A percentile compares a stretch with the other conserved stretches of the same genome.
Conservation (phyloP, 2,888 invertebrate species). For the Drosophila barbarae region DNA sequence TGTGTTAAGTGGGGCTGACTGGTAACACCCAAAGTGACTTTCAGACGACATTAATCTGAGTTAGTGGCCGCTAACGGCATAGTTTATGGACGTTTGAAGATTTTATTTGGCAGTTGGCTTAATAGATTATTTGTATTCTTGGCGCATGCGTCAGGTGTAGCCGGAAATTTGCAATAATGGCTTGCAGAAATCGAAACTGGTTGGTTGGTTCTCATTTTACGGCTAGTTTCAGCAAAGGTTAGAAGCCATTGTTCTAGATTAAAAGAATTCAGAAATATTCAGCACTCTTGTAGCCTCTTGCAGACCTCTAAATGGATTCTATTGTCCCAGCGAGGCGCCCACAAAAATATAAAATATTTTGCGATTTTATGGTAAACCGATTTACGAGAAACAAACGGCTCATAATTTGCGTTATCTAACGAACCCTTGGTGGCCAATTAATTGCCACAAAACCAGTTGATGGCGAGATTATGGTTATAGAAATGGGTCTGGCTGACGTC, state of each 20-base stretch:
- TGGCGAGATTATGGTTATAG: slow-evolving; percentile 22
- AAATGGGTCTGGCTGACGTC: slow-evolving; percentile 38
- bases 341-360: slow-evolving; percentile 3
- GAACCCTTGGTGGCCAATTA: slow-evolving; percentile 38
- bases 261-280: slow-evolving; percentile 2
- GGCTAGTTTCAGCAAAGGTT: slow-evolving; percentile 25
- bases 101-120: slow-evolving; percentile 16
- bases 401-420: slow-evolving; percentile 22
- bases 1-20: not conserved
- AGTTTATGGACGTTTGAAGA: slow-evolving; percentile 18
- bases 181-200: slow-evolving; percentile 36
- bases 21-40: slow-evolving; percentile 25
- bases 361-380: slow-evolving; percentile 13
- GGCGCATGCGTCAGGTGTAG: slow-evolving; percentile 34
- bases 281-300: slow-evolving; percentile 10
- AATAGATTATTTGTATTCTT: slow-evolving; percentile 16
- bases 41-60: slow-evolving; percentile 36
- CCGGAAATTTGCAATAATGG: slow-evolving; percentile 40
- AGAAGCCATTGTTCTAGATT: slow-evolving; percentile 37
- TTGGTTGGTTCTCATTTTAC: slow-evolving; percentile 21
- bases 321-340: slow-evolving; percentile 23
- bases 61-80: slow-evolving; percentile 26
- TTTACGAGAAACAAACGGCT: slow-evolving; percentile 21
- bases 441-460: slow-evolving; percentile 33
- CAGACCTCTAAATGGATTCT: slow-evolving; percentile 10